Percentiles rank a stretch among this genome's conserved stretches.
These are phyloP conservation scores for Pampus argenteus DNA, from an alignment of 2,797 vertebrate species.

Conservation along the genomic window DNA sequence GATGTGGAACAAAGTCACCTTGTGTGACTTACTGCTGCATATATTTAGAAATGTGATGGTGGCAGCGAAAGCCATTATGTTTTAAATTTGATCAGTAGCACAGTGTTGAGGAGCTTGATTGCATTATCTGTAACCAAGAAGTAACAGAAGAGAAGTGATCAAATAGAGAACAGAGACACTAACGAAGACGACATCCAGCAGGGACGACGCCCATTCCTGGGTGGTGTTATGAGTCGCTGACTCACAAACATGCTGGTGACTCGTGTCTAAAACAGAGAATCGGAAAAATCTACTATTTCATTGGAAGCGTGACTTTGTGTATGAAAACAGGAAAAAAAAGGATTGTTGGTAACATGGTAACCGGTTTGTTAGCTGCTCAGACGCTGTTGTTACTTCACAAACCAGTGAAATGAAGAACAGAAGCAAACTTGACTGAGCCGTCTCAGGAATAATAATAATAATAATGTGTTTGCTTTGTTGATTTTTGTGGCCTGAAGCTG, in stretches of 20 bases:
- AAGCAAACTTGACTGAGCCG: constrained; percentile 31
- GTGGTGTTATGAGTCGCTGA: constrained; percentile 47
- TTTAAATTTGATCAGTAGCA: background rate
- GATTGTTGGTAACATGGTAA: background rate
- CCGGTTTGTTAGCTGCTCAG: background rate
- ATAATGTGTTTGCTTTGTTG: constrained; percentile 13
- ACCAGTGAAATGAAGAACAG: background rate
- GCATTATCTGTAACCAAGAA: constrained; percentile 24
- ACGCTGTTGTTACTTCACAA: background rate
- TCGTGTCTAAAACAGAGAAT: constrained; percentile 39
- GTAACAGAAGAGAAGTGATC: constrained; percentile 25
- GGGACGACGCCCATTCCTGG: constrained; percentile 35
- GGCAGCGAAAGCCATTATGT: background rate
- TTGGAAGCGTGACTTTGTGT: background rate
- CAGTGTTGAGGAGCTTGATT: background rate
- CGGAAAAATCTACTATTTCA: constrained; percentile 4
- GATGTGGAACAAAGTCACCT: background rate
- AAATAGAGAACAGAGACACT: constrained; percentile 34
- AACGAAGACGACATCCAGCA: constrained; percentile 10
- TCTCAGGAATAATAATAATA: no score
- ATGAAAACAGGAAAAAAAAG: background rate
- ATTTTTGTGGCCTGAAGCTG: constrained; percentile 35
- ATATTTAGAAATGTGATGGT: background rate
- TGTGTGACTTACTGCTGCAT: background rate
- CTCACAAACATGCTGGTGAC: constrained; percentile 46